Evolutionary conservation across 2,888 invertebrate genomes (phyloP), one percentile per base, ranked within the genome.

Genomic region (Diadegma fenestrale): DNA sequence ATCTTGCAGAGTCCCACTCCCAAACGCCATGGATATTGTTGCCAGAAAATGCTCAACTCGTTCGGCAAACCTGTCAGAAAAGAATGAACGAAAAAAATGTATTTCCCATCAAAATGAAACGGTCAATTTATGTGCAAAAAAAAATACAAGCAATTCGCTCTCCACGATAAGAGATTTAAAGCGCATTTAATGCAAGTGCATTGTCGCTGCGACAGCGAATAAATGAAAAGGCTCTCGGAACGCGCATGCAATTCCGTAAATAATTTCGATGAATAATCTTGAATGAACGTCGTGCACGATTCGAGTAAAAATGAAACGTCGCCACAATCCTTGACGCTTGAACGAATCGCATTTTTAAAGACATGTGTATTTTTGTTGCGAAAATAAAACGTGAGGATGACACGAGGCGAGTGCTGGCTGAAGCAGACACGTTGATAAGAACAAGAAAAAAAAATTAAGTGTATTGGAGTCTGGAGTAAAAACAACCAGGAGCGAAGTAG

Each of bases 21-120:
- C 81, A 98, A 95, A 80, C 96, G 95, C 96, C 97, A 98, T 0
- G 98, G 98, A 94, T 98, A 98, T 93, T 97, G 97, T 93, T 98
- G 97, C 98, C 98, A 98, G 91, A 97, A 97, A 1, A 97, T 95
- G 37, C 97, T 96, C 71, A 98, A 95, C 93, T 98, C 98, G 91
- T 97, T 96, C 0, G 98, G 98, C 4, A 98, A 94, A 89, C 98
- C 98, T 98, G 95, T 30, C 95, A 95, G 76, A 51, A 64, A 41
- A 33, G 4, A 12, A 41, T 58, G 12, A 12, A 14, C 3, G 12
- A 26, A 41, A 37, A 66, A 77, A 82, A 41, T 63, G 26, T 41
- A 69, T 45, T 30, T n/a, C n/a, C 8, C 10, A 45, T n/a, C 2
- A 19, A 71, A 72, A 22, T 69, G 33, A 5, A 45, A 43, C 10